These are phyloP conservation scores for Darevskia nairensis DNA, from an alignment of 2,797 vertebrate genomes.

Conservation along the genomic window DNA sequence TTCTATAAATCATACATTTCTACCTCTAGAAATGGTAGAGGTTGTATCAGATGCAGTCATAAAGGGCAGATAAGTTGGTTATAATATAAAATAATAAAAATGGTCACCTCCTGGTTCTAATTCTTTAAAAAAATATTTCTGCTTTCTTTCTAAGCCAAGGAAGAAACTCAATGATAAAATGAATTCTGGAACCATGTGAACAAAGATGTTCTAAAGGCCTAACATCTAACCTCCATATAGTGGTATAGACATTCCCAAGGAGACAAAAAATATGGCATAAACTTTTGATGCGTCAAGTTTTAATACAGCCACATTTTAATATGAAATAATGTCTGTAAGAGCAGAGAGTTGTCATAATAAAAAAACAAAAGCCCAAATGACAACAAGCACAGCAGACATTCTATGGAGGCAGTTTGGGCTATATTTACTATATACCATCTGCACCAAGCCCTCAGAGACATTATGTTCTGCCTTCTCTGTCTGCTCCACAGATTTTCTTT, in stretches of 20 bases:
- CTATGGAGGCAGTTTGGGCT: constrained; percentile 54
- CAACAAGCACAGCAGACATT: constrained; percentile 40
- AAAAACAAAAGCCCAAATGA: constrained; percentile 38
- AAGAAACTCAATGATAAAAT: background rate
- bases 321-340: constrained; percentile 10
- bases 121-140: constrained; percentile 1
- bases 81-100: background rate
- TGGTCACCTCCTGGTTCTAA: background rate
- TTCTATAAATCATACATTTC: constrained; percentile 17
- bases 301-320: constrained; percentile 16
- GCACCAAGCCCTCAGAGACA: constrained; percentile 57
- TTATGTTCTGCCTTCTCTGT: constrained; percentile 58
- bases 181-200: constrained; percentile 15
- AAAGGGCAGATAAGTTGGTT: background rate
- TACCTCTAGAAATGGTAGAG: constrained; percentile 8
- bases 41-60: background rate
- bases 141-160: constrained; percentile 1
- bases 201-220: background rate
- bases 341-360: constrained; percentile 49
- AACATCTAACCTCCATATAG: background rate
- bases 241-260: background rate
- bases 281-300: constrained; percentile 28
- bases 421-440: constrained; percentile 71
- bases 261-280: too few species aligned
- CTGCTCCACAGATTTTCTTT: constrained; percentile 50